A percentile compares a stretch with the other conserved stretches of the same genome.
phyloP scores from a whole-genome alignment of 2,797 vertebrate genomes.

The Clarias laeviceps region DNA sequence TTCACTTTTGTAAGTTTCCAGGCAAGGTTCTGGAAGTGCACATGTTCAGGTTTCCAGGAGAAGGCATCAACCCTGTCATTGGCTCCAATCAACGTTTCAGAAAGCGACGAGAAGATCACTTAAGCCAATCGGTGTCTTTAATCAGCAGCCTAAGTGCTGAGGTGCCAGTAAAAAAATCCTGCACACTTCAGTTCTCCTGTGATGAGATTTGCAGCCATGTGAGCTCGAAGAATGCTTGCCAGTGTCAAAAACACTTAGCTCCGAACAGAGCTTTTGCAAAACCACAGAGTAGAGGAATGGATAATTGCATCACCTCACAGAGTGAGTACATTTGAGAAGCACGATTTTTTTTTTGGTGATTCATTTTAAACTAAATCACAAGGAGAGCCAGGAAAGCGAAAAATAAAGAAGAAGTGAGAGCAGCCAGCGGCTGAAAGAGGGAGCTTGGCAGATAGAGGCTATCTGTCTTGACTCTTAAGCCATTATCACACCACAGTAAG shows the following conservation, averaged over 20 bases:
- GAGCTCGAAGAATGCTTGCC: slow-evolving; percentile 30
- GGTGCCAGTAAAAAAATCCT: slow-evolving; percentile 27
- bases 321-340: slow-evolving; percentile 18
- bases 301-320: slow-evolving; percentile 42
- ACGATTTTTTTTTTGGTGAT: slow-evolving; percentile 22
- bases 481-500: slow-evolving; percentile 60
- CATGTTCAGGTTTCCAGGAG: slow-evolving; percentile 16
- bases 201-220: slow-evolving; percentile 40
- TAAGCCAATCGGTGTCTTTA: slow-evolving; percentile 43
- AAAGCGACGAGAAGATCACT: slow-evolving; percentile 34
- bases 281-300: slow-evolving; percentile 10
- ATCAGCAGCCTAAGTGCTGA: slow-evolving; percentile 43
- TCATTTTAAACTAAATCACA: slow-evolving; percentile 36
- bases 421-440: slow-evolving; percentile 11
- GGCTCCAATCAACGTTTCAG: slow-evolving; percentile 20
- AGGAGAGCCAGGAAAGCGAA: slow-evolving; percentile 26
- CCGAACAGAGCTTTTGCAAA: slow-evolving; percentile 39
- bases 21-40: not conserved
- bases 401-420: slow-evolving; percentile 19
- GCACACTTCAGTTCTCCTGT: slow-evolving; percentile 30
- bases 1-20: slow-evolving; percentile 27
- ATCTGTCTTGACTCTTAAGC: slow-evolving; percentile 56
- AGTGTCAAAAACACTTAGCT: slow-evolving; percentile 47
- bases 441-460: slow-evolving; percentile 32
- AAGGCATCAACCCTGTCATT: slow-evolving; percentile 23